Percentiles rank a stretch among this genome's conserved stretches.
Conservation (phyloP, 1,140 invertebrate genomes). For the Paraescarpia echinospica region DNA sequence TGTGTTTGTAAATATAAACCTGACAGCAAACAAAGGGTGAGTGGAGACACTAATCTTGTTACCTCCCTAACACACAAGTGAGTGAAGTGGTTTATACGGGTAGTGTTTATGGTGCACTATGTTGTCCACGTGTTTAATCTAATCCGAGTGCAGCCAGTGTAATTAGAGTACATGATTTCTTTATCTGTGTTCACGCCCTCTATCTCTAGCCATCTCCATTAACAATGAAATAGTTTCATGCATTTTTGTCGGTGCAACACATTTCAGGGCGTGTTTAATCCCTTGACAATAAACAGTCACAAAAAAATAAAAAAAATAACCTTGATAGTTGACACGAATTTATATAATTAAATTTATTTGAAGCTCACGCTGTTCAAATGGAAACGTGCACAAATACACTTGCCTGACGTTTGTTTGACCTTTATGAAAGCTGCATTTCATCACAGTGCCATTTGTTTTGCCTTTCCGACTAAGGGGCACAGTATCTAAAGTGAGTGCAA, state of each 20-base stretch:
- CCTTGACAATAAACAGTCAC: neutral
- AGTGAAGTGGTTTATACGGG: too few species aligned
- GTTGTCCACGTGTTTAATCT: too few species aligned
- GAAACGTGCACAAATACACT: neutral
- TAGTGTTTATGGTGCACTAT: too few species aligned
- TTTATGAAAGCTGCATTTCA: neutral
- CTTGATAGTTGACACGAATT: neutral
- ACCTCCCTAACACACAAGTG: too few species aligned
- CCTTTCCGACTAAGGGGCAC: neutral
- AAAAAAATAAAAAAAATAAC: neutral
- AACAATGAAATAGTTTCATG: neutral
- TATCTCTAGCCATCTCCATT: neutral
- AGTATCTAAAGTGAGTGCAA: neutral
- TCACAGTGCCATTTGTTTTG: neutral
- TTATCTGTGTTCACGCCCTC: neutral
- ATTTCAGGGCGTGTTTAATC: neutral
- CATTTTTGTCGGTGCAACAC: neutral
- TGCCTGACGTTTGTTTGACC: neutral
- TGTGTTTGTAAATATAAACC: too few species aligned
- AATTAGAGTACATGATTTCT: too few species aligned
- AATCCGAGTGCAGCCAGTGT: too few species aligned
- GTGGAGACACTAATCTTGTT: too few species aligned
- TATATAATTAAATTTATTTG: neutral
- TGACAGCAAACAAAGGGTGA: too few species aligned
- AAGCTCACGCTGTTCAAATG: neutral